A percentile compares a stretch with the other conserved stretches of the same genome.
Conservation (phyloP, 2,888 invertebrate genomes). For the Lutraria lutraria region DNA sequence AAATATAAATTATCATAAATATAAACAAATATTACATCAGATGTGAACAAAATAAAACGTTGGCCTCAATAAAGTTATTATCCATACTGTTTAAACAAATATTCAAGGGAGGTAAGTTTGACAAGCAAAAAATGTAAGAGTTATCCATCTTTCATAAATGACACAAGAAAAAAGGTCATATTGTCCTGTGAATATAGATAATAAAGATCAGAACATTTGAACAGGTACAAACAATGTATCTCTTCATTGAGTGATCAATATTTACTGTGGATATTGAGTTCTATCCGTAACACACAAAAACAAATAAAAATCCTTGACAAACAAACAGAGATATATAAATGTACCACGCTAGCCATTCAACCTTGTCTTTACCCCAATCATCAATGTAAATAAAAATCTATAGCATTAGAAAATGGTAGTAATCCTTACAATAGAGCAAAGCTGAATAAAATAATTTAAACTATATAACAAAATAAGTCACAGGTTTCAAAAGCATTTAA, state of each 20-base stretch:
- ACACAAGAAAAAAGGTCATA: no score
- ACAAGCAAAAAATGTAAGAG: no score
- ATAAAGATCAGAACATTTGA: not conserved
- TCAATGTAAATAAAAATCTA: constrained; percentile 16
- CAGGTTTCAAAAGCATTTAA: no score
- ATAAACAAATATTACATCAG: no score
- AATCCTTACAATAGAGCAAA: not conserved
- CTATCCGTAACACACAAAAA: not conserved
- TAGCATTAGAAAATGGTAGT: not conserved
- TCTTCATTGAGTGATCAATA: not conserved
- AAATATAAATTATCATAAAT: no score
- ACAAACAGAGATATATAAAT: not conserved
- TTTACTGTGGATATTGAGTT: not conserved
- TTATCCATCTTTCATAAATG: no score
- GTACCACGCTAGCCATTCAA: not conserved
- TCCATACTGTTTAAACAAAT: no score
- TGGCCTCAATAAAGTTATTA: no score
- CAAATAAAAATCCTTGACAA: not conserved
- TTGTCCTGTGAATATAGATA: not conserved
- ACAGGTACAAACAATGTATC: not conserved
- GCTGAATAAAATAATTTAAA: no score
- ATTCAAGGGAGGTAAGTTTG: no score
- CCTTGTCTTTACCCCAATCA: not conserved
- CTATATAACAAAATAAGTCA: no score
- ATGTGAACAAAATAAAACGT: no score